Evolutionary conservation across 2,888 invertebrate genomes (phyloP), one percentile per base, ranked within the genome.

Genomic region (Megamerina dolium): DNA sequence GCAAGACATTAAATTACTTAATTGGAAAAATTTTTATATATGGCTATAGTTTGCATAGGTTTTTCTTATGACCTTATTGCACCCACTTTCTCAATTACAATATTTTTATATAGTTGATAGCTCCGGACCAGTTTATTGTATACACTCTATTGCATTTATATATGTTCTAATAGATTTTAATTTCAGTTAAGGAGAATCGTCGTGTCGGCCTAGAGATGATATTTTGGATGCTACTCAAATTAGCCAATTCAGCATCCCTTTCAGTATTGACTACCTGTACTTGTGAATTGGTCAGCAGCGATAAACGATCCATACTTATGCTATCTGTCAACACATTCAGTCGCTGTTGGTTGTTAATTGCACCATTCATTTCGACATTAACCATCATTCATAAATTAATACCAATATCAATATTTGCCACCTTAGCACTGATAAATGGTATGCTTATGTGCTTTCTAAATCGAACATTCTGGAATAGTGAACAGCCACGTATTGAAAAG

Each of bases 261-360:
- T 68, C 70, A 3, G 64, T 73, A 10, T 55, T 72, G 0, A 66
- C 64, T 18, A 68, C 70, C 1, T 72, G 72, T 37, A 67, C 72
- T 0, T 63, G 66, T 1, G 70, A 73, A 46, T 54, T 73, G 45
- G 70, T 72, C 0, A 55, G 61, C 2, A 37, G 50, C 0, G 60
- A 62, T 8, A 66, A 66, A 13, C 57, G 66, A 2, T 43, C 58
- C 1, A 41, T 60, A 1, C 53, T 66, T 4, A 60, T 64, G 57
- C 57, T 61, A 18, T 70, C 67, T 3, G 63, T 67, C 12, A 55
- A 59, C 10, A 61, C 63, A 0, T 68, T 63, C 43, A 66, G 66
- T 12, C 57, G 70, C 3, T 50, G 66, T 18, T 68, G 65, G 50
- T 37, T 68, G 13, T 51, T 65, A 2, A 53, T 66, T 27, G 61